These are phyloP conservation scores for Falco rusticolus DNA, from an alignment of 2,797 vertebrate genomes.

Conservation along the genomic window DNA sequence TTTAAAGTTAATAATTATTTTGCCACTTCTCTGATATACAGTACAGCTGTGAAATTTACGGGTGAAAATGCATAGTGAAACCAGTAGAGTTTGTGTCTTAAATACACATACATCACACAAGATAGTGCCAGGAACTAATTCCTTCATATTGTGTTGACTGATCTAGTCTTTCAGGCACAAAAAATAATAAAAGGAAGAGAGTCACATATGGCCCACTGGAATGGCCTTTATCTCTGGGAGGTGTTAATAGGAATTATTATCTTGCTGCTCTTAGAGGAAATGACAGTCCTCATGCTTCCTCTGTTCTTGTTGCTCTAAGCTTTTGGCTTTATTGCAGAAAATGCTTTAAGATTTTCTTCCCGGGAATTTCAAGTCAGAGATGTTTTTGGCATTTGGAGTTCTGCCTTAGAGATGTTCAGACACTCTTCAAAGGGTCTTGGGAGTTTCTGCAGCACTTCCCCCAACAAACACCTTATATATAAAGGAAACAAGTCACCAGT, in stretches of 20 bases:
- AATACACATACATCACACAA: neutral
- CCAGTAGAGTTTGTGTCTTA: neutral
- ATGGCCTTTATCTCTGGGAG: neutral
- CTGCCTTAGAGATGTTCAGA: slow-evolving; percentile 1
- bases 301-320: neutral
- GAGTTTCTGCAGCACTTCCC: neutral
- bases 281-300: neutral
- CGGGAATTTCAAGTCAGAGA: slow-evolving; percentile 4
- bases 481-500: neutral
- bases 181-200: neutral
- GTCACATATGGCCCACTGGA: slow-evolving; percentile 17
- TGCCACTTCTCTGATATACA: neutral
- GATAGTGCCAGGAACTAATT: neutral
- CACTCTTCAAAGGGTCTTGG: neutral
- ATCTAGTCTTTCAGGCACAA: neutral
- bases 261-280: slow-evolving; percentile 8
- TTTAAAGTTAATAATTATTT: neutral
- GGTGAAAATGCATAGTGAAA: neutral
- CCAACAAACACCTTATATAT: neutral
- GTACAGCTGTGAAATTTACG: neutral
- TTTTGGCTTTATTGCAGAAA: slow-evolving; percentile 27
- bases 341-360: slow-evolving; percentile 12
- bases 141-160: neutral
- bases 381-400: slow-evolving; percentile 13
- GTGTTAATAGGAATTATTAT: slow-evolving; percentile 17